A percentile compares a stretch with the other conserved stretches of the same genome.
These are phyloP conservation scores for Drosophila nr. perissopoda DNA, from an alignment of 2,888 invertebrate genomes.

Conservation along the genomic window DNA sequence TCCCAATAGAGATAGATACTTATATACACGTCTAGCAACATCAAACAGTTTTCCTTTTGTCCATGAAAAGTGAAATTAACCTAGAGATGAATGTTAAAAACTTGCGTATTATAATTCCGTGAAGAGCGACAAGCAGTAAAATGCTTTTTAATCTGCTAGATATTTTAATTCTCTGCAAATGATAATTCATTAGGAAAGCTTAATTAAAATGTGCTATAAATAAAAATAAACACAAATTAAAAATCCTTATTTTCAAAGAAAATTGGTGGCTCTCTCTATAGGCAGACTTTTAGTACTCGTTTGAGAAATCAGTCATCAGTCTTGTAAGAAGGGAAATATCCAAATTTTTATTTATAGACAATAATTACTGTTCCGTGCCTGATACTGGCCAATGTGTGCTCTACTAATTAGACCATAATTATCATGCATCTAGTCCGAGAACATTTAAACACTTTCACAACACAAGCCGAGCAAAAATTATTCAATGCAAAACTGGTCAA, in stretches of 20 bases:
- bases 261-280: neutral
- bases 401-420: constrained; percentile 24
- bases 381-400: neutral
- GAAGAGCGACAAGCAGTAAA: constrained; percentile 48
- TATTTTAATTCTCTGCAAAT: neutral
- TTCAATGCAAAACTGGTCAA: constrained; percentile 41
- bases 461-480: constrained; percentile 68
- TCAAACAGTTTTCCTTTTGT: constrained; percentile 69
- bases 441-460: constrained; percentile 75
- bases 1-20: constrained; percentile 46
- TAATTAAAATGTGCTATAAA: neutral
- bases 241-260: neutral
- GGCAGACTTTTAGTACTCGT: neutral
- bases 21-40: constrained; percentile 20
- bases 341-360: neutral
- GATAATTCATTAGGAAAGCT: neutral
- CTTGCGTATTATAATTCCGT: constrained; percentile 40
- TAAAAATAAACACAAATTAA: neutral
- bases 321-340: neutral
- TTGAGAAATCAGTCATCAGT: neutral
- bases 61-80: constrained; percentile 71
- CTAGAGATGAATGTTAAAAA: constrained; percentile 21
- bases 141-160: constrained; percentile 6
- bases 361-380: neutral
- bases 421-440: constrained; percentile 54